A percentile compares a stretch with the other conserved stretches of the same genome.
Evolutionary conservation across 2,888 invertebrate genomes (phyloP).

Genomic region (Drosophila niveifrons): DNA sequence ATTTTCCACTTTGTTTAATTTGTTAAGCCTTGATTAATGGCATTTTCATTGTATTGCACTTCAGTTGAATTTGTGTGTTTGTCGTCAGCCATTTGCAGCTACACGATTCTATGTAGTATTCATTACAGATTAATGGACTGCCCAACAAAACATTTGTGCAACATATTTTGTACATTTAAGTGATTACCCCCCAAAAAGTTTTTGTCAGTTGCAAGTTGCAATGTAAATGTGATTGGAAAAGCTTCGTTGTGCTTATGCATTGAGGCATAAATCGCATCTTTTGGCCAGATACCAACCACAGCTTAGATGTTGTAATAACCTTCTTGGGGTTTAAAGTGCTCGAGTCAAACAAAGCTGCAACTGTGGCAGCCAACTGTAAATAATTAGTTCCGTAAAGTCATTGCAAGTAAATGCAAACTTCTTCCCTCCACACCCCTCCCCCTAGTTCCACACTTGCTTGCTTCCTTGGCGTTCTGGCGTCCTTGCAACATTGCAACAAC

Average conservation of each 20-base stretch:
- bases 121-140: slow-evolving; percentile 18
- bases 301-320: slow-evolving; percentile 24
- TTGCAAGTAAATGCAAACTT: slow-evolving; percentile 42
- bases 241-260: not conserved
- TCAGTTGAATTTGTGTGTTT: slow-evolving; percentile 22
- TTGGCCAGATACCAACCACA: slow-evolving; percentile 2
- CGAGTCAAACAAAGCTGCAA: slow-evolving; percentile 6
- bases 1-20: slow-evolving; percentile 84
- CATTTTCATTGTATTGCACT: slow-evolving; percentile 72
- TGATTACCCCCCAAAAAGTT: too few species aligned
- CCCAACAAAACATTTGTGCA: not conserved
- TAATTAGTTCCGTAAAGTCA: slow-evolving; percentile 55
- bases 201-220: not conserved
- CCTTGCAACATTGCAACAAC: slow-evolving; percentile 14
- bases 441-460: not conserved
- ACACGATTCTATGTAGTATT: not conserved
- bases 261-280: slow-evolving; percentile 3
- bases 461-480: not conserved
- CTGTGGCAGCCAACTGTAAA: slow-evolving; percentile 24
- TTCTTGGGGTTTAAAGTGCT: slow-evolving; percentile 50
- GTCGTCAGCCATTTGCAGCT: slow-evolving; percentile 13
- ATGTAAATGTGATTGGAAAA: not conserved
- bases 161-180: too few species aligned
- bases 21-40: slow-evolving; percentile 82
- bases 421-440: slow-evolving; percentile 3